Evolutionary conservation across 1,140 invertebrate species (phyloP).

Genomic region (Drosophila aff.): DNA sequence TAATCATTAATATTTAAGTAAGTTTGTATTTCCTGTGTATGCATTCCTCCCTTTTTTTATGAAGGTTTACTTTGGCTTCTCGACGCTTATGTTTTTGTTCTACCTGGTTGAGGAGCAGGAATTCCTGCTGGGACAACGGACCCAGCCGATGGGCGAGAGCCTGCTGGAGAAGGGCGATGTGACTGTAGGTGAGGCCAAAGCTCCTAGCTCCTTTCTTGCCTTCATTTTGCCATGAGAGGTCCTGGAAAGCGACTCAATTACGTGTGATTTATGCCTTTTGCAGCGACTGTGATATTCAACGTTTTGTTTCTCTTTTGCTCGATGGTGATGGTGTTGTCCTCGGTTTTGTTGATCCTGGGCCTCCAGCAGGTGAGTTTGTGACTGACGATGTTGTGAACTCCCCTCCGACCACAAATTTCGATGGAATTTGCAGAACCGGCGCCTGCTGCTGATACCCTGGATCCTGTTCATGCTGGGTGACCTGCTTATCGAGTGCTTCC

Average conservation of each 20-base stretch:
- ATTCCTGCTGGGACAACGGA: conserved; percentile 61
- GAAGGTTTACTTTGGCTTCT: conserved; percentile 76
- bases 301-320: conserved; percentile 78
- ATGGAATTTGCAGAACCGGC: conserved; percentile 58
- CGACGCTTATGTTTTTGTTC: conserved; percentile 70
- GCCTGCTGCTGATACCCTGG: conserved; percentile 73
- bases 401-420: not conserved
- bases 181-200: conserved; percentile 61
- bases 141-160: conserved; percentile 64
- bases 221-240: not conserved
- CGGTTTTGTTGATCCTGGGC: conserved; percentile 65
- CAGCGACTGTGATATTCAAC: conserved; percentile 83
- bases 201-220: not conserved
- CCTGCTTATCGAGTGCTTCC: conserved; percentile 67
- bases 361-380: conserved; percentile 64
- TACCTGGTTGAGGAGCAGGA: conserved; percentile 74
- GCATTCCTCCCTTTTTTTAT: conserved; percentile 7
- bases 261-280: conserved; percentile 51
- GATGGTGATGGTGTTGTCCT: conserved; percentile 68
- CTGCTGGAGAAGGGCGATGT: conserved; percentile 75
- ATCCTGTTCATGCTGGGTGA: conserved; percentile 72
- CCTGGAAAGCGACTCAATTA: conserved; percentile 31
- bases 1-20: not conserved
- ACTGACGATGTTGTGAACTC: not conserved
- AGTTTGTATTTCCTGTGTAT: not conserved